Evolutionary conservation across 64 coral and sea anemone species (phyloP), one percentile per base, ranked within the genome.

Genomic region (Anthopleura sola): DNA sequence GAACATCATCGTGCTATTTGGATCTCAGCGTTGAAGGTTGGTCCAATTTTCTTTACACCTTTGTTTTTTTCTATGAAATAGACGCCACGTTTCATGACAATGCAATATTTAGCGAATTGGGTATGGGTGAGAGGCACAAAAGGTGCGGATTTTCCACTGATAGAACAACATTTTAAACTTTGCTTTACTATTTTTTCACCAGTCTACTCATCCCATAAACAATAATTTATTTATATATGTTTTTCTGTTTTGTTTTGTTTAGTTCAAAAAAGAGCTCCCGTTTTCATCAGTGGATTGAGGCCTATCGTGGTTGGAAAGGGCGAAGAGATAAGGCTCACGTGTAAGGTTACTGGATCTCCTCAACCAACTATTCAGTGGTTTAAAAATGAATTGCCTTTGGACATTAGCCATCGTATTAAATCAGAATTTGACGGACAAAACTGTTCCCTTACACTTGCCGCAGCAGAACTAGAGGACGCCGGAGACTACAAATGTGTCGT

Each of bases 21-120:
- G 85, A 90, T 75, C 84, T 94, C 54, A 83, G 86, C 49, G 68
- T 94, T 60, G 88, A 94, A 87, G 86, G 93, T 94, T 90, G 49
- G 85, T 85, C 6, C 34, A 37, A 44, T 44, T 44, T 44, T 8
- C 40, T 44, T 44, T 44, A 44, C 40, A 44, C 40, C 40, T 44
- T 44, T 44, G 40, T 44, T 44, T 44, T n/a, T 8, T 44, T 44
- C 40, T 44, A 44, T 44, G 40, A 44, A n/a, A n/a, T n/a, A n/a
- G n/a, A 44, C 40, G 40, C 2, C 40, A 2, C 9, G 40, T 44
- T 6, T 44, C 40, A 44, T 44, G n/a, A n/a, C n/a, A n/a, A n/a
- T n/a, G n/a, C n/a, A n/a, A n/a, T 44, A 44, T 44, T 44, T 44
- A 44, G 4, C 9, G 40, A 2, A 44, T 6, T 44, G 40, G 0